Conservation (phyloP, 2,797 vertebrate genomes). For the Sebastes itinus region DNA sequence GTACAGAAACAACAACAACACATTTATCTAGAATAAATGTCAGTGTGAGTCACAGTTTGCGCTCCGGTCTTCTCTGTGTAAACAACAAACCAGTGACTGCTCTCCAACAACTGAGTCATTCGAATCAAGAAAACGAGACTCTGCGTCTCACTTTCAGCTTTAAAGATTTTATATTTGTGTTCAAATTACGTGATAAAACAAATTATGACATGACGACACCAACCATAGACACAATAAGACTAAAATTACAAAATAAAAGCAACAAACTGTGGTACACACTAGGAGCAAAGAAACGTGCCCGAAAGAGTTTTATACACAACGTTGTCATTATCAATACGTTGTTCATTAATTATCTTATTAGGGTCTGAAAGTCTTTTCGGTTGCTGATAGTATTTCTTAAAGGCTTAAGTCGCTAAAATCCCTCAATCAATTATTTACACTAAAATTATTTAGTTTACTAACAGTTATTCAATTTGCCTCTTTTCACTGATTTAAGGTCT, state of each 20-base stretch:
- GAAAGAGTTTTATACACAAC: not conserved
- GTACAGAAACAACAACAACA: not conserved
- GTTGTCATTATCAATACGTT: not conserved
- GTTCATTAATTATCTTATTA: not conserved
- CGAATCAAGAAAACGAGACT: not conserved
- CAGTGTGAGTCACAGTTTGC: not conserved
- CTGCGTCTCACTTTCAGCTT: accelerated
- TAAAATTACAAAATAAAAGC: not conserved
- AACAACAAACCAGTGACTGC: not conserved
- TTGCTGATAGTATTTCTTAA: too few relatives aligned
- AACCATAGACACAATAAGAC: not conserved
- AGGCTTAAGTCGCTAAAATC: too few relatives aligned
- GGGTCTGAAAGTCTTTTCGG: not conserved
- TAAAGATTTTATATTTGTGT: not conserved
- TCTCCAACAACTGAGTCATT: not conserved
- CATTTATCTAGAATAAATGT: not conserved
- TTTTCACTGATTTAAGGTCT: too few relatives aligned
- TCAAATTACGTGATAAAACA: not conserved
- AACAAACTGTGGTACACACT: not conserved
- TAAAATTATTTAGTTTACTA: too few relatives aligned
- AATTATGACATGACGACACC: not conserved
- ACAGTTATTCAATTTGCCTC: too few relatives aligned
- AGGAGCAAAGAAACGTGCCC: not conserved
- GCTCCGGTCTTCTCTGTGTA: not conserved
- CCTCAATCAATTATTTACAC: too few relatives aligned